phyloP scores from a whole-genome alignment of 2,113 vertebrate genomes.

The Coracopsis vasa region DNA sequence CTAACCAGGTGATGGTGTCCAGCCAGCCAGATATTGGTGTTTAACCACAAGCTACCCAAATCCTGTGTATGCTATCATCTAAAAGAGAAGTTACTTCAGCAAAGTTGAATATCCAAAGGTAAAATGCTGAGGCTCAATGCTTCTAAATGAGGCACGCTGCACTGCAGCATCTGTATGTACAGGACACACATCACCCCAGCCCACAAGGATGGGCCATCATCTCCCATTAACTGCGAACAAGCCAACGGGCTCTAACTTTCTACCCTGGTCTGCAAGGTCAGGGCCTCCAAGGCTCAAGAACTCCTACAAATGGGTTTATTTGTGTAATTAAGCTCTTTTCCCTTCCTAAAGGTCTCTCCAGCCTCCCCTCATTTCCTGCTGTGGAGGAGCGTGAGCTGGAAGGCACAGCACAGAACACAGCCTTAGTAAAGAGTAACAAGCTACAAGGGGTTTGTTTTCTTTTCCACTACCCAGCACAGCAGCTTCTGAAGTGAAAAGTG shows the following conservation, averaged over 20 bases:
- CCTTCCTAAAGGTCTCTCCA: background rate
- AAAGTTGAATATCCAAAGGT: background rate
- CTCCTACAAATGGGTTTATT: background rate
- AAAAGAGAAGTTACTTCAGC: background rate
- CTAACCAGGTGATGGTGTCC: background rate
- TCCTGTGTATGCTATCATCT: accelerated
- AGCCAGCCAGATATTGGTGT: background rate
- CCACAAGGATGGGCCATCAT: background rate
- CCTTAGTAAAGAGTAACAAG: background rate
- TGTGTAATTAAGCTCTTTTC: background rate
- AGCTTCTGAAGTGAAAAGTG: slow-evolving; percentile 16
- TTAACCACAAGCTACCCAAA: background rate
- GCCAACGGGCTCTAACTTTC: background rate
- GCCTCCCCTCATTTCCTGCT: slow-evolving; percentile 30
- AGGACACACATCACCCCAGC: background rate
- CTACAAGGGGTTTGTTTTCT: background rate
- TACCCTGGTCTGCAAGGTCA: background rate
- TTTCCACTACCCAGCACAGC: background rate
- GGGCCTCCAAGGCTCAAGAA: background rate
- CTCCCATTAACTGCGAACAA: background rate
- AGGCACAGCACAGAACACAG: background rate
- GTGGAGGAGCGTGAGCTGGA: slow-evolving; percentile 24
- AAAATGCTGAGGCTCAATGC: accelerated
- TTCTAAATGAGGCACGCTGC: accelerated
- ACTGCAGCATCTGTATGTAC: background rate